Evolutionary conservation across 2,888 invertebrate genomes (phyloP).

Genomic region (Scaeva pyrastri): DNA sequence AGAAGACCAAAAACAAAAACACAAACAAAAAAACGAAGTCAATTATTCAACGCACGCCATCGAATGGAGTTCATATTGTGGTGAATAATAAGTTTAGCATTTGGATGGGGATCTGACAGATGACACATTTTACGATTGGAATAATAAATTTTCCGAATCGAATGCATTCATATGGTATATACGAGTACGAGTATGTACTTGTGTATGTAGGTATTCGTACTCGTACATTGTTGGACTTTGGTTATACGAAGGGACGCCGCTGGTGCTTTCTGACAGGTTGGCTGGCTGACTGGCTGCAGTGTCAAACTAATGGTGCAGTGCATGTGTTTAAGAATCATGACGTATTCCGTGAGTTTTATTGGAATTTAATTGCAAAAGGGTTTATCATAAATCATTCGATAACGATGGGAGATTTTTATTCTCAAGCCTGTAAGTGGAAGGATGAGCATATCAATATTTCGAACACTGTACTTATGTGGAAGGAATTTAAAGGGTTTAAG

Average conservation of each 20-base stretch:
- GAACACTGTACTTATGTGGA: slow-evolving; percentile 1
- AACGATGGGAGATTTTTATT: slow-evolving; percentile 43
- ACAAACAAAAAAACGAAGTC: slow-evolving; percentile 48
- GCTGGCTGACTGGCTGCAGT: background rate
- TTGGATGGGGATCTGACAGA: slow-evolving; percentile 70
- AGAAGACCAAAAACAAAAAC: slow-evolving; percentile 11
- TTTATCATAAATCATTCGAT: slow-evolving; percentile 63
- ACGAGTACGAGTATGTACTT: no score
- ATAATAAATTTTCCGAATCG: slow-evolving; percentile 68
- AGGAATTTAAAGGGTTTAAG: slow-evolving; percentile 12
- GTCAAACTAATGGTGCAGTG: background rate
- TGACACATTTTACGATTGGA: slow-evolving; percentile 74
- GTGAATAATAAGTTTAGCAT: slow-evolving; percentile 75
- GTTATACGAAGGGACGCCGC: slow-evolving; percentile 1
- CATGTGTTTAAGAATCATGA: slow-evolving; percentile 59
- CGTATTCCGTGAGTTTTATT: slow-evolving; percentile 62
- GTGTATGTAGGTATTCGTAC: no score
- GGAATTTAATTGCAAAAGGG: slow-evolving; percentile 70
- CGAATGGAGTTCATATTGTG: slow-evolving; percentile 69
- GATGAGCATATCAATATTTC: slow-evolving; percentile 34
- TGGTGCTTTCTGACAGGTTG: no score
- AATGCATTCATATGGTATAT: slow-evolving; percentile 42
- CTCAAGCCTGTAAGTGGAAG: background rate
- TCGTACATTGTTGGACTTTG: no score
- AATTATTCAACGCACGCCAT: slow-evolving; percentile 73